Percentiles rank a stretch among this genome's conserved stretches.
Conservation (phyloP, 2,888 invertebrate species). For the Yponomeuta plumbellus region DNA sequence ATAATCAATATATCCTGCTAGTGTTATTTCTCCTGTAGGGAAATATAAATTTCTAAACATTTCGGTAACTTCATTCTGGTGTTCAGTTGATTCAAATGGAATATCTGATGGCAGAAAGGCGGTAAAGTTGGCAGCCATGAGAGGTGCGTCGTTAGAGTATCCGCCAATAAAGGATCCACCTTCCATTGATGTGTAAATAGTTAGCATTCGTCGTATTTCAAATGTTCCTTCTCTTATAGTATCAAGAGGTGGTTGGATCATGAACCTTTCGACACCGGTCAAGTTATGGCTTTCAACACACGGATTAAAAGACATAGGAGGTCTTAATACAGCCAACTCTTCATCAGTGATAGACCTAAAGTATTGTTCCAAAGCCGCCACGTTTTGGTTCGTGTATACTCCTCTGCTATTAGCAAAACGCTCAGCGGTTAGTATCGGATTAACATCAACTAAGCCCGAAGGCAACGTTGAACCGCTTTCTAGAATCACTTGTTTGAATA, state of each 20-base stretch:
- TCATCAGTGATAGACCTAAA: not conserved
- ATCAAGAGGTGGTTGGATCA: slow-evolving; percentile 19
- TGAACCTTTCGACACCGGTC: not conserved
- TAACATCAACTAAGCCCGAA: slow-evolving; percentile 20
- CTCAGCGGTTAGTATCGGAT: slow-evolving; percentile 23
- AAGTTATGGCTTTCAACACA: slow-evolving; percentile 11
- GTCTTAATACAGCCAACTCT: no score
- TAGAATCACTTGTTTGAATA: slow-evolving; percentile 24
- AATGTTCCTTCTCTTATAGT: slow-evolving; percentile 22
- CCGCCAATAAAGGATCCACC: slow-evolving; percentile 33
- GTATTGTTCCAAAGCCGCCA: not conserved
- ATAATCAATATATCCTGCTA: slow-evolving; percentile 31
- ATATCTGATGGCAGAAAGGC: slow-evolving; percentile 18
- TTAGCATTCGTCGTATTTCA: slow-evolving; percentile 29
- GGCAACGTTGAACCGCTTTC: slow-evolving; percentile 25
- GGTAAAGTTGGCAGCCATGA: slow-evolving; percentile 15
- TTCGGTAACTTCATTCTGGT: slow-evolving; percentile 27
- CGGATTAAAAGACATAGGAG: not conserved
- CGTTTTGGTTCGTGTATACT: slow-evolving; percentile 20
- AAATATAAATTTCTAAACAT: slow-evolving; percentile 33
- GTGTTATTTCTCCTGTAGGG: slow-evolving; percentile 15
- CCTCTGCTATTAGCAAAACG: slow-evolving; percentile 22
- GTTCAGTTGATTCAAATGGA: slow-evolving; percentile 15
- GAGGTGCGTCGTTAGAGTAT: slow-evolving; percentile 6
- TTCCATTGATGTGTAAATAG: slow-evolving; percentile 39